These are phyloP conservation scores for Hyperoplus immaculatus DNA, from an alignment of 2,797 vertebrate genomes.

Conservation along the genomic window DNA sequence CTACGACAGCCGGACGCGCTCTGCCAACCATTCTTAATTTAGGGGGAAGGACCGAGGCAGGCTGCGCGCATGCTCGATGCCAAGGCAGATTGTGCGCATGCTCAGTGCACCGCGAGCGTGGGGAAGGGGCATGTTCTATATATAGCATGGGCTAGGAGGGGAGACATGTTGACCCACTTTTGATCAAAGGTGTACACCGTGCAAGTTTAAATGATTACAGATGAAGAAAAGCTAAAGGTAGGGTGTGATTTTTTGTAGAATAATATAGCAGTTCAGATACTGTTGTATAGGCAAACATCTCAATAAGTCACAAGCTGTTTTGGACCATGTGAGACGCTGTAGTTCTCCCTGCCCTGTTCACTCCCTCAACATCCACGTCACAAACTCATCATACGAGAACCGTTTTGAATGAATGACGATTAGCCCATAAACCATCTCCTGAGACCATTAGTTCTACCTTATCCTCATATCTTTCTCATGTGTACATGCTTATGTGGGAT, in stretches of 20 bases:
- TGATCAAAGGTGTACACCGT: background rate
- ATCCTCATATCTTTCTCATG: rapidly evolving
- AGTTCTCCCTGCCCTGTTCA: constrained; percentile 19
- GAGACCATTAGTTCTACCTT: background rate
- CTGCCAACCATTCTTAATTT: constrained; percentile 71
- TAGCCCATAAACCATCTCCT: background rate
- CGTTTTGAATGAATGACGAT: constrained; percentile 65
- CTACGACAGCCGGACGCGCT: constrained; percentile 49
- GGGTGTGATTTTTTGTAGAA: background rate
- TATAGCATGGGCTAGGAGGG: too few species aligned
- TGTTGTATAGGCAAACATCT: background rate
- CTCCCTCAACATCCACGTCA: constrained; percentile 70
- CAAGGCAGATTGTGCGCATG: constrained; percentile 53
- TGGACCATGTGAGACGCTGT: background rate
- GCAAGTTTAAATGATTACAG: background rate
- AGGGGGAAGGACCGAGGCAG: constrained; percentile 27
- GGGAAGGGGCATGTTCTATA: too few species aligned
- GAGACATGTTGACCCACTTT: too few species aligned
- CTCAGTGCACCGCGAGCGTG: constrained; percentile 13
- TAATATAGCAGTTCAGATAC: background rate
- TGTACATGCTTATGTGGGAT: background rate
- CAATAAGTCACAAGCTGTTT: background rate
- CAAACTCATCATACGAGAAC: constrained; percentile 42
- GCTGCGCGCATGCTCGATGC: constrained; percentile 59
- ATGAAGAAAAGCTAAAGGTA: background rate